These are phyloP conservation scores for Drosophila nigrodunni DNA, from an alignment of 1,140 invertebrate genomes.

Conservation along the genomic window DNA sequence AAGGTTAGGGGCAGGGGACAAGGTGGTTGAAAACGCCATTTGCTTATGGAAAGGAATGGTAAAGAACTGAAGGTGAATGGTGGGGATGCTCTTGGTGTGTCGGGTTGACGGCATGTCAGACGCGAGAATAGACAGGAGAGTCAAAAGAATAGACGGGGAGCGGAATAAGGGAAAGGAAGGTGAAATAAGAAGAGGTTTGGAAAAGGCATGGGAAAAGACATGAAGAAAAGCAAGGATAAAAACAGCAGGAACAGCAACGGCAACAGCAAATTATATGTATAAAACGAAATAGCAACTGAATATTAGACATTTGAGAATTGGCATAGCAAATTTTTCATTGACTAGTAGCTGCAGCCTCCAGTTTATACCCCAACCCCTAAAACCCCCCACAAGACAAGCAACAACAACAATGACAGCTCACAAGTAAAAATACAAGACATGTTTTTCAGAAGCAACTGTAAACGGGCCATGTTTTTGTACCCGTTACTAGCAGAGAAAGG, in stretches of 20 bases:
- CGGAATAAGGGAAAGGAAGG: background rate
- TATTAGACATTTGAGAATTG: constrained; percentile 83
- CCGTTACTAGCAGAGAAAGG: too few relatives aligned
- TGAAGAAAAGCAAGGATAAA: constrained; percentile 42
- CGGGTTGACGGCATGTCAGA: constrained; percentile 52
- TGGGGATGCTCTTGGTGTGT: constrained; percentile 6
- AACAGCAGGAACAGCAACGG: constrained; percentile 29
- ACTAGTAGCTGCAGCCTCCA: constrained; percentile 42
- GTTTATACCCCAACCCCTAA: background rate
- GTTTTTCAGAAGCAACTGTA: constrained; percentile 8
- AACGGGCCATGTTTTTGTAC: constrained; percentile 9
- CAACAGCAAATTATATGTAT: constrained; percentile 67
- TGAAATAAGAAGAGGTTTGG: constrained; percentile 21
- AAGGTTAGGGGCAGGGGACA: constrained; percentile 8
- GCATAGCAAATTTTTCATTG: constrained; percentile 75
- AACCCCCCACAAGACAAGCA: background rate
- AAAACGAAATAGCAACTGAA: constrained; percentile 68
- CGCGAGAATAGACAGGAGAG: constrained; percentile 61
- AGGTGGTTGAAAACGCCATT: constrained; percentile 54
- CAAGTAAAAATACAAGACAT: constrained; percentile 58
- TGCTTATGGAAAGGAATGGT: constrained; percentile 17
- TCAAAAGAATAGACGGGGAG: constrained; percentile 21
- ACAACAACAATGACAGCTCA: constrained; percentile 47
- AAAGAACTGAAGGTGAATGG: background rate
- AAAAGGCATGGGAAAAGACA: constrained; percentile 10